Evolutionary conservation across 2,797 vertebrate genomes (phyloP), one percentile per base, ranked within the genome.

Genomic region (Dendrocincla tyrannina): DNA sequence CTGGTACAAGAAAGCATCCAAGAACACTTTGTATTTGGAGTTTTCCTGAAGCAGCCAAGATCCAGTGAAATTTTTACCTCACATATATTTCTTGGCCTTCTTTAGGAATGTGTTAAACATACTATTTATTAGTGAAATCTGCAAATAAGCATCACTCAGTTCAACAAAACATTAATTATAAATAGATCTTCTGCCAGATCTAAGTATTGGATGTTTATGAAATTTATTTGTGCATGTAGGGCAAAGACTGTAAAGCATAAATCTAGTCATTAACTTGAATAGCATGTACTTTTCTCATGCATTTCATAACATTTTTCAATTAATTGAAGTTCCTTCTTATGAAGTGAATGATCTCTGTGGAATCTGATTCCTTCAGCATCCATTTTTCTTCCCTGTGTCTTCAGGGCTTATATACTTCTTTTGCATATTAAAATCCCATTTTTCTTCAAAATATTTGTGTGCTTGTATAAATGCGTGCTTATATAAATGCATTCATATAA

Each of bases 161-260:
- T 47, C 70, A 95, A 64, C 13, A 75, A 69, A 74, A 69, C 50
- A 89, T 96, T 94, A 95, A 94, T 95, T 94, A 92, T 60, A 91
- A 96, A 94, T 74, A 84, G 5, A n/a, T 88, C 32, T 91, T 94
- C 49, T 91, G 35, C 58, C 56, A 88, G 70, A 88, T 87, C 47
- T 93, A 79, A 91, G n/a, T 58, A 75, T n/a, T 84, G 33, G 28
- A 87, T 83, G 32, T 50, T 94, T 85, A 76, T 56, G 20, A 58
- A 83, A 79, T 82, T 91, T 69, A 81, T 83, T 85, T 87, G 30
- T 93, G 75, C 78, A 90, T 75, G 44, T 84, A 94, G 72, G 64
- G 20, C 47, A 93, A 88, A 93, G 74, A 72, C n/a, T 77, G 46
- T 68, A 82, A 92, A 92, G 66, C 77, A 79, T 42, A 92, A 86